Conservation (phyloP, 2,113 vertebrate genomes). For the Pardalotus punctatus region DNA sequence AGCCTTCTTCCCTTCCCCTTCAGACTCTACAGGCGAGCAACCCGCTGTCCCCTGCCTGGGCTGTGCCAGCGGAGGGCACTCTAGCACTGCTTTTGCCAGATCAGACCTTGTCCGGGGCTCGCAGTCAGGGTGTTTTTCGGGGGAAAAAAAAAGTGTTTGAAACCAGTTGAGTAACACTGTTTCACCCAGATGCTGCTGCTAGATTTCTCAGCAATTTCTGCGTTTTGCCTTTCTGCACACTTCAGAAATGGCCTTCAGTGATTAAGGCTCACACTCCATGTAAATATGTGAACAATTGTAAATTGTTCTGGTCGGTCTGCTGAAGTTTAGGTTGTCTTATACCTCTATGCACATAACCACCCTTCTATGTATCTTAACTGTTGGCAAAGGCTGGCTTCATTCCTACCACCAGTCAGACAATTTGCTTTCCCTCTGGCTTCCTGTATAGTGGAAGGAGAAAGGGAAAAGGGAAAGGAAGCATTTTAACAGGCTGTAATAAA, state of each 20-base stretch:
- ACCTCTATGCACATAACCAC: background rate
- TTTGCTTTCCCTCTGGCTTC: background rate
- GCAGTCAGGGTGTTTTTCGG: background rate
- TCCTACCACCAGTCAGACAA: background rate
- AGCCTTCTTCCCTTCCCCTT: background rate
- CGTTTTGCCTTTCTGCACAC: background rate
- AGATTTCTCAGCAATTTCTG: background rate
- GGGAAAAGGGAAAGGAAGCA: background rate
- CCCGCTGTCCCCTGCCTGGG: background rate
- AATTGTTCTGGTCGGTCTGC: background rate
- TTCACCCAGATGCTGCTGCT: background rate
- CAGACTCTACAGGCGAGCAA: accelerated
- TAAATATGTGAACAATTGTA: background rate
- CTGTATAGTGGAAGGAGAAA: background rate
- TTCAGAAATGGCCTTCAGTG: background rate
- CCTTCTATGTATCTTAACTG: background rate
- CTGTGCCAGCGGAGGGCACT: background rate
- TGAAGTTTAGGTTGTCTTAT: background rate
- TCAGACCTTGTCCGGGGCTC: background rate
- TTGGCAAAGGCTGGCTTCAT: background rate
- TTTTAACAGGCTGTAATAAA: background rate
- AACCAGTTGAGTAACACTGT: background rate
- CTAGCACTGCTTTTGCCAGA: background rate
- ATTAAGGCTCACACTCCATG: background rate
- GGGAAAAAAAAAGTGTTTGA: background rate